Evolutionary conservation across 1,140 invertebrate species (phyloP).

Genomic region (fruit fly (Drosophila melanogaster)): Release_6_plus_ISO1_MT NT_033777.3:7202001-7202500

Average conservation of each 20-base stretch:
- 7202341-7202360: not conserved
- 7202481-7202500: slow-evolving; percentile 65
- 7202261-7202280: slow-evolving; percentile 74
- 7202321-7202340: not conserved
- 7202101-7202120: slow-evolving; percentile 65
- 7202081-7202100: slow-evolving; percentile 60
- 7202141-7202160: not conserved
- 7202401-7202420: slow-evolving; percentile 74
- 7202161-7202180: slow-evolving; percentile 28
- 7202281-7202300: slow-evolving; percentile 74
- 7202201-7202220: slow-evolving; percentile 72
- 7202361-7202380: slow-evolving; percentile 23
- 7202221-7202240: slow-evolving; percentile 74
- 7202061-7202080: slow-evolving; percentile 55
- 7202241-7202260: slow-evolving; percentile 67
- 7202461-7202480: slow-evolving; percentile 74
- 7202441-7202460: slow-evolving; percentile 64
- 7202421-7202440: slow-evolving; percentile 70
- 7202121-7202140: slow-evolving; percentile 17
- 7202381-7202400: slow-evolving; percentile 79
- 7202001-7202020: slow-evolving; percentile 74
- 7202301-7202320: slow-evolving; percentile 78
- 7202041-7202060: slow-evolving; percentile 69
- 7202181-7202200: slow-evolving; percentile 59
- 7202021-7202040: slow-evolving; percentile 75